phyloP scores from a whole-genome alignment of 2,797 vertebrate species.

The Manis crassicaudata region DNA sequence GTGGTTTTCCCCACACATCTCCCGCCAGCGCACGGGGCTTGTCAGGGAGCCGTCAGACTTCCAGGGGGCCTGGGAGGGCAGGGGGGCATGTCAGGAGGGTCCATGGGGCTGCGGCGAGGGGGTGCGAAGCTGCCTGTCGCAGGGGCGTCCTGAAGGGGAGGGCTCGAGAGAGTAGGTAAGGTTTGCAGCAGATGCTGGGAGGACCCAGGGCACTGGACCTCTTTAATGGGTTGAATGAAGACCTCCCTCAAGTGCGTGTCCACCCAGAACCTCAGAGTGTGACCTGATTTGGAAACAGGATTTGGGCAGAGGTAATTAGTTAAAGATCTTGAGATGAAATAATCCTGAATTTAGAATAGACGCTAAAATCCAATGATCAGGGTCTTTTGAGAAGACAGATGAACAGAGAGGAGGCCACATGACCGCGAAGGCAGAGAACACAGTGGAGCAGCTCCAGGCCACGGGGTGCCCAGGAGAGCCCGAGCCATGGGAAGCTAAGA shows the following conservation, averaged over 20 bases:
- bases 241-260: neutral
- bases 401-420: too few species aligned
- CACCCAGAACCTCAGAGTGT: neutral
- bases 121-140: fast-evolving
- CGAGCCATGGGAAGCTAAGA: neutral
- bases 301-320: neutral
- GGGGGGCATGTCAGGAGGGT: neutral
- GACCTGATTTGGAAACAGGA: neutral
- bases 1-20: neutral
- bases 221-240: neutral
- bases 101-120: fast-evolving
- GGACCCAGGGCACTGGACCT: neutral
- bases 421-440: neutral
- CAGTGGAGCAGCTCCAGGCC: neutral
- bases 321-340: neutral
- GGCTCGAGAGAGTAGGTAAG: fast-evolving
- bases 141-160: neutral
- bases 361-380: neutral
- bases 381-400: neutral
- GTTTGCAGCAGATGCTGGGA: neutral
- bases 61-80: neutral
- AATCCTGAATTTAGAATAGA: neutral
- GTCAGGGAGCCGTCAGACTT: neutral
- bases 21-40: fast-evolving
- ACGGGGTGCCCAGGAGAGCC: fast-evolving